A percentile compares a stretch with the other conserved stretches of the same genome.
Conservation (phyloP, 1,140 invertebrate genomes). For the Hesperophylax magnus region DNA sequence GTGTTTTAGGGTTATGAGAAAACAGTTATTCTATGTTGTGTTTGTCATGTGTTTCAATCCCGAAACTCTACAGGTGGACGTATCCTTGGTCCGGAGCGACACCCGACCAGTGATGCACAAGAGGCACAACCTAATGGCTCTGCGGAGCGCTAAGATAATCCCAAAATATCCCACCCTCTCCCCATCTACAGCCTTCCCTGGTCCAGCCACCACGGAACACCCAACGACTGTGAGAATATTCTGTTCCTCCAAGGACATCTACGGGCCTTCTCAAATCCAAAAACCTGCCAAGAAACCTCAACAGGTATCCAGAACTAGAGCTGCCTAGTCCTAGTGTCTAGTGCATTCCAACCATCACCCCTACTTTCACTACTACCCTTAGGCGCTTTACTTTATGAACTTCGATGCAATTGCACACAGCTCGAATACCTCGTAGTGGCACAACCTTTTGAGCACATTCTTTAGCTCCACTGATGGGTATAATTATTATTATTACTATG, state of each 20-base stretch:
- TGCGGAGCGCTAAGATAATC: constrained; percentile 21
- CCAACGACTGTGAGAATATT: constrained; percentile 20
- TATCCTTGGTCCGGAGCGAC: constrained; percentile 17
- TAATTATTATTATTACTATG: too few species aligned
- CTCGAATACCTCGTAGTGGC: too few species aligned
- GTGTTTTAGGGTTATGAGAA: too few species aligned
- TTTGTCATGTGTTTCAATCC: neutral
- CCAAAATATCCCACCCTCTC: constrained; percentile 10
- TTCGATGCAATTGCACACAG: too few species aligned
- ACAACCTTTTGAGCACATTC: too few species aligned
- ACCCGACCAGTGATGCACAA: constrained; percentile 8
- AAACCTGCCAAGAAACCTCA: constrained; percentile 10
- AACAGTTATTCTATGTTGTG: too few species aligned
- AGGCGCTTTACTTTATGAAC: neutral
- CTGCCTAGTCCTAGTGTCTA: constrained; percentile 5
- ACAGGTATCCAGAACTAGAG: constrained; percentile 26
- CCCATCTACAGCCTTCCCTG: constrained; percentile 24
- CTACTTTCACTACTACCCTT: neutral
- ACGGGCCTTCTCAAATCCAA: constrained; percentile 15
- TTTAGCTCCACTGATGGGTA: too few species aligned
- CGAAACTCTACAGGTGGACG: constrained; percentile 36
- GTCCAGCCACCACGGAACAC: constrained; percentile 26
- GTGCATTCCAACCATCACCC: neutral
- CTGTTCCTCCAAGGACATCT: constrained; percentile 36
- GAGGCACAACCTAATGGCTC: constrained; percentile 26